phyloP scores from a whole-genome alignment of 2,113 vertebrate species.

The Bujurquina vittata region DNA sequence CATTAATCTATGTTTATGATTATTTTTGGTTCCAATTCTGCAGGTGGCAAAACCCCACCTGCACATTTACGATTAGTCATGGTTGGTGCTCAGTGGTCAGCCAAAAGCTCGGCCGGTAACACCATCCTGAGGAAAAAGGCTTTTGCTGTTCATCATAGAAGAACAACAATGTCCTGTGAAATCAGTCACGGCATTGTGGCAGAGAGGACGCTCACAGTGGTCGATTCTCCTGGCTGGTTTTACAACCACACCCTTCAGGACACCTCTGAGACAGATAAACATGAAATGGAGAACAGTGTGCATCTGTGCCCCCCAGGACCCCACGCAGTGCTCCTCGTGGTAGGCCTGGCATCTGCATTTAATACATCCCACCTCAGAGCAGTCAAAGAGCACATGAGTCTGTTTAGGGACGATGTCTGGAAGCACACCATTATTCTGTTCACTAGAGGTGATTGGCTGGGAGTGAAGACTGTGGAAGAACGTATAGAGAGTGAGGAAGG shows the following conservation, averaged over 20 bases:
- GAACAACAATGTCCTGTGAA: not conserved
- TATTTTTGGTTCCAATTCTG: fast-evolving
- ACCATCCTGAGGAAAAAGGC: slow-evolving; percentile 9
- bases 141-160: not conserved
- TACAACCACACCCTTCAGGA: slow-evolving; percentile 4
- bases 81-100: not conserved
- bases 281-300: slow-evolving; percentile 19
- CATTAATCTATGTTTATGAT: fast-evolving
- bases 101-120: not conserved
- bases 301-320: slow-evolving; percentile 19
- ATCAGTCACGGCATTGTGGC: not conserved
- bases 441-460: not conserved
- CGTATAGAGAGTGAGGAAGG: slow-evolving; percentile 10
- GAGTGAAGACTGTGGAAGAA: not conserved
- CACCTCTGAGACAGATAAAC: slow-evolving; percentile 26
- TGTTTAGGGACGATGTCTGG: slow-evolving; percentile 6
- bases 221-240: slow-evolving; percentile 26
- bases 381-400: slow-evolving; percentile 4
- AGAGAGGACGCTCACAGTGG: slow-evolving; percentile 6
- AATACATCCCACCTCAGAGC: fast-evolving
- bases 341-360: fast-evolving
- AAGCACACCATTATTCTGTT: slow-evolving; percentile 20
- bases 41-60: not conserved
- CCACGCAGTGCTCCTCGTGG: slow-evolving; percentile 10
- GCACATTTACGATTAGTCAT: not conserved